Evolutionary conservation across 2,797 vertebrate genomes (phyloP).

Genomic region (Leptoclinus maculatus): DNA sequence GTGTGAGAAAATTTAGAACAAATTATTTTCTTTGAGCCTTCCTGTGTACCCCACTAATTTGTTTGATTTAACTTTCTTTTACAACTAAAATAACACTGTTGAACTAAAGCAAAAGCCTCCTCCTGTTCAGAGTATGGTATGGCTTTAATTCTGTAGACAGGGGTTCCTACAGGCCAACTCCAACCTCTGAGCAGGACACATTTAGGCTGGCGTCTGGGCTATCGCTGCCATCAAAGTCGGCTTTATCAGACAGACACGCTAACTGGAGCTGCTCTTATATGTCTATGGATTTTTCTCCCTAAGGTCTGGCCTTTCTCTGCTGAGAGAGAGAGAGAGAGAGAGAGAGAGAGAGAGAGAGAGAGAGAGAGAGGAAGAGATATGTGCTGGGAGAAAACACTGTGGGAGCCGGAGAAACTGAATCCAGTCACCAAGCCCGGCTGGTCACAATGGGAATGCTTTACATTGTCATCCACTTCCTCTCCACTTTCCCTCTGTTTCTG

Average conservation of each 20-base stretch:
- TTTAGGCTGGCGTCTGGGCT: constrained; percentile 85
- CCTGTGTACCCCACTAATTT: constrained; percentile 41
- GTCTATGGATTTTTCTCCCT: constrained; percentile 84
- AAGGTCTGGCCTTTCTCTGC: constrained; percentile 73
- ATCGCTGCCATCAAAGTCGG: constrained; percentile 87
- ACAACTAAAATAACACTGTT: constrained; percentile 55
- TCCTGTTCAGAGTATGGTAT: constrained; percentile 49
- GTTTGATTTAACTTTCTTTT: constrained; percentile 51
- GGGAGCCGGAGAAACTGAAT: constrained; percentile 75
- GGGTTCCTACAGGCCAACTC: constrained; percentile 77
- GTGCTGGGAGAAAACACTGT: constrained; percentile 51
- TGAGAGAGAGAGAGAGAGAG: constrained; percentile 6
- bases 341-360: constrained; percentile 49
- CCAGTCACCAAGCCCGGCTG: constrained; percentile 69
- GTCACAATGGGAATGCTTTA: constrained; percentile 78
- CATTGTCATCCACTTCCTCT: constrained; percentile 80
- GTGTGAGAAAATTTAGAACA: constrained; percentile 41
- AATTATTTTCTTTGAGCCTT: constrained; percentile 48
- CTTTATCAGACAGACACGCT: constrained; percentile 82
- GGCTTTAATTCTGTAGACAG: constrained; percentile 80
- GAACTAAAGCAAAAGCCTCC: constrained; percentile 14
- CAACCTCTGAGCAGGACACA: constrained; percentile 80
- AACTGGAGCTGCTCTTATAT: constrained; percentile 84
- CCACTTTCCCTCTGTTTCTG: constrained; percentile 75
- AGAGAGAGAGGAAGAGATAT: constrained; percentile 45